These are phyloP conservation scores for Characodon lateralis DNA, from an alignment of 2,797 vertebrate genomes.

Conservation along the genomic window DNA sequence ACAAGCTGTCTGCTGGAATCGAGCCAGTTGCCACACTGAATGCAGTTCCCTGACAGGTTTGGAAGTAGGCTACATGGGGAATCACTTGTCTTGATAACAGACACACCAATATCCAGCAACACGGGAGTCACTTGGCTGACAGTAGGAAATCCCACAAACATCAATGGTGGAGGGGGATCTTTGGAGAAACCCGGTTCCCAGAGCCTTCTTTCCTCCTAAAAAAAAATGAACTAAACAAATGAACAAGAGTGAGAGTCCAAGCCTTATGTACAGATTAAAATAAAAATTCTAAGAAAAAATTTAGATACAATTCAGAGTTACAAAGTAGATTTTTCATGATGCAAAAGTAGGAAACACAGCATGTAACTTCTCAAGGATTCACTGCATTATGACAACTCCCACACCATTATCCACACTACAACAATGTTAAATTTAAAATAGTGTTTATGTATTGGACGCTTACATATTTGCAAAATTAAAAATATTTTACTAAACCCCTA, in stretches of 20 bases:
- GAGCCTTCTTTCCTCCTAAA: constrained; percentile 14
- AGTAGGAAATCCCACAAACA: constrained; percentile 54
- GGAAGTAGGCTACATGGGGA: constrained; percentile 43
- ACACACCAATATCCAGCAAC: constrained; percentile 47
- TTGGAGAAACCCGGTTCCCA: constrained; percentile 58
- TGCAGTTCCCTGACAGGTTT: constrained; percentile 26
- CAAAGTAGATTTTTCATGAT: neutral
- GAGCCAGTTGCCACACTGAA: constrained; percentile 48
- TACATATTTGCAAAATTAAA: neutral
- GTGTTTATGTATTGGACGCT: neutral
- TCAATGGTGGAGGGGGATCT: constrained; percentile 57
- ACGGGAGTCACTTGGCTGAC: constrained; percentile 60
- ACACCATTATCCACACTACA: neutral
- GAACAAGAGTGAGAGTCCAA: constrained; percentile 42
- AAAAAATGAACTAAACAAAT: constrained; percentile 20
- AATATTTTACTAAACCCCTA: too few relatives aligned
- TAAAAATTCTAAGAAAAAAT: too few relatives aligned
- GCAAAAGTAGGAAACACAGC: neutral
- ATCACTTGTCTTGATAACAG: constrained; percentile 58
- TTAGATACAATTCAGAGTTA: constrained; percentile 1
- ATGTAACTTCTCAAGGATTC: neutral
- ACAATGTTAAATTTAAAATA: neutral
- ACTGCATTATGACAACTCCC: neutral
- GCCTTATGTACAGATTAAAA: constrained; percentile 13
- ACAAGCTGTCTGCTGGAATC: constrained; percentile 53